phyloP scores from a whole-genome alignment of 2,113 vertebrate species.

The Ceyx margarethae region DNA sequence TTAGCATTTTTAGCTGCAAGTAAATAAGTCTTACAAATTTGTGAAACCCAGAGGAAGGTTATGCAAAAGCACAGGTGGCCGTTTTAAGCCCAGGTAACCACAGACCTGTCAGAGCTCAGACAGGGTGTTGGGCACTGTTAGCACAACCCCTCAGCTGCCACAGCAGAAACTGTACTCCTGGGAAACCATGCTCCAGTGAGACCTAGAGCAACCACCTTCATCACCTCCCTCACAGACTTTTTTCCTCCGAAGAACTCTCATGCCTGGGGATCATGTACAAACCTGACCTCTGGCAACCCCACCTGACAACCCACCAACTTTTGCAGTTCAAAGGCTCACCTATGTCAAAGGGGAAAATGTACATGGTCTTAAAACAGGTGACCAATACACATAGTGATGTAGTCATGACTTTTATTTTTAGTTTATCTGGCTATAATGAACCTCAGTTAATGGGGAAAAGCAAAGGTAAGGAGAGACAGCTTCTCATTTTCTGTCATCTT shows the following conservation, averaged over 20 bases:
- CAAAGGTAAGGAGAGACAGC: not conserved
- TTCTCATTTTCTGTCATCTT: not conserved
- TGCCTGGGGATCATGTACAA: not conserved
- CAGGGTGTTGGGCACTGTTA: accelerated
- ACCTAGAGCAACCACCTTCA: not conserved
- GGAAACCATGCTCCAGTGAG: not conserved
- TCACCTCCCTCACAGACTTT: not conserved
- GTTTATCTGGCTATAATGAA: not conserved
- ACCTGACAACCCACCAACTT: not conserved
- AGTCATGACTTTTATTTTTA: not conserved
- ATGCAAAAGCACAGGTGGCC: not conserved
- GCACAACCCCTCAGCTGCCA: accelerated
- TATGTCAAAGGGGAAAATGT: accelerated
- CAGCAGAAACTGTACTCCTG: not conserved
- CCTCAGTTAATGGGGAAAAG: not conserved
- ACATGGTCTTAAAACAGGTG: not conserved
- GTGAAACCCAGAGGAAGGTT: not conserved
- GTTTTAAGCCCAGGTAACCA: not conserved
- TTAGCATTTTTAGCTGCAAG: not conserved
- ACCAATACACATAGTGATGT: not conserved
- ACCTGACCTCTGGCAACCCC: not conserved
- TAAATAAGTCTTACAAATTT: not conserved
- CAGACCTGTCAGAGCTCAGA: not conserved
- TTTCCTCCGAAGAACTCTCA: not conserved
- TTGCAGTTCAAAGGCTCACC: not conserved